Base-by-base conservation (phyloP, 35 echinoderm and acorn worm genomes). In the Apostichopus japonicus region DNA sequence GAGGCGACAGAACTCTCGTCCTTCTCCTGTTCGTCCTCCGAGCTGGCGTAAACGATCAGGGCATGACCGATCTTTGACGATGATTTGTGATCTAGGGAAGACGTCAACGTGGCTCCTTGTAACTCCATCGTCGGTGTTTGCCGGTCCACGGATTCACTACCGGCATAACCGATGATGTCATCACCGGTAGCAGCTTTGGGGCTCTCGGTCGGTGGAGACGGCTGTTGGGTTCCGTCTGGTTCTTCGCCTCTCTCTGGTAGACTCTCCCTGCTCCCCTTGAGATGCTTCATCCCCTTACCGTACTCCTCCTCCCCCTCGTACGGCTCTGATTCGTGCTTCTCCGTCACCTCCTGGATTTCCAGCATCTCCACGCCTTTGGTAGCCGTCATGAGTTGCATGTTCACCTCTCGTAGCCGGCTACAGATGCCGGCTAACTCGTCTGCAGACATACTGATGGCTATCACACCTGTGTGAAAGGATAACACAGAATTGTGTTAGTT, bases 311-410 rank as follows among this genome's bases (percentile, higher is more conserved):
- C 72, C 55, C 77, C 91, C 56, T 92, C 91, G 16, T 65, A 82
- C 0, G 78, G 56, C 54, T 92, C 91, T 9, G 78, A 82, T 84
- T 92, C 91, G 24, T 93, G 93, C 72, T 91, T 82, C 72, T 92
- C 92, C 15, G 86, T 84, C 61, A 95, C 91, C 21, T 96, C 95
- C 62, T 95, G 96, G 11, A 92, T 96, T 80, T 96, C 97, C 71
- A 99, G 77, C 13, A 91, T 65, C 55, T 99, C 97, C 1, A 93
- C 90, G 5, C 93, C 84, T 57, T 93, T 94, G 15, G 94, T 84
- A 22, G 97, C 94, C 55, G 94, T 62, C 91, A 90, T 93, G 4
- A 99, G 92, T 76, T 95, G 95, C 79, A 96, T 96, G 84, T 99
- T 96, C 33, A 93, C 96, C 19, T 93, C 92, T 92, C 93, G 95